Conservation (phyloP, 1,140 invertebrate genomes). For the Sitodiplosis mosellana region DNA sequence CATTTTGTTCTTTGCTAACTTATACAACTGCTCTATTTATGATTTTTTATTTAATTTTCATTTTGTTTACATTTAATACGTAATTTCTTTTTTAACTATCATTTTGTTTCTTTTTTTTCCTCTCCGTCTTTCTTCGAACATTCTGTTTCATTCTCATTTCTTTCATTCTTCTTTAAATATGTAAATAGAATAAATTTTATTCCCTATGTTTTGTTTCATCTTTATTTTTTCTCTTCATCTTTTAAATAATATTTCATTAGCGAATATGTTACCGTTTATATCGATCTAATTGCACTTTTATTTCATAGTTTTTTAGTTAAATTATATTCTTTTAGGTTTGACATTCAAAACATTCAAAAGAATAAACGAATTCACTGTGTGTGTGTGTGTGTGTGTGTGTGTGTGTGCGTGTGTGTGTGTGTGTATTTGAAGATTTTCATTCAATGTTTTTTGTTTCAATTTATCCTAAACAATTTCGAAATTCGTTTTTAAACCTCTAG, state of each 20-base stretch:
- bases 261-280: slow-evolving; percentile 28
- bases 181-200: slow-evolving; percentile 7
- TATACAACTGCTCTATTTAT: slow-evolving; percentile 5
- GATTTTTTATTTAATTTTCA: slow-evolving; percentile 4
- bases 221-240: too few species aligned
- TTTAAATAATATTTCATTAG: slow-evolving; percentile 17
- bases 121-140: not conserved
- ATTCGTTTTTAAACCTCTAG: too few species aligned
- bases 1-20: slow-evolving; percentile 4
- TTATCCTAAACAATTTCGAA: too few species aligned
- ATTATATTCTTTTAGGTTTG: slow-evolving; percentile 13
- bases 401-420: too few species aligned
- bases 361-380: not conserved
- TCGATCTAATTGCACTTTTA: slow-evolving; percentile 32
- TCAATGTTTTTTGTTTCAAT: too few species aligned
- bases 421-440: too few species aligned
- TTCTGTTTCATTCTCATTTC: not conserved
- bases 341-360: slow-evolving; percentile 3
- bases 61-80: not conserved
- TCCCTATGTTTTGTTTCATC: slow-evolving; percentile 7
- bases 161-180: slow-evolving; percentile 1
- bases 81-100: slow-evolving; percentile 7
- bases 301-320: slow-evolving; percentile 14
- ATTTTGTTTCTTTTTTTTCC: slow-evolving; percentile 11
- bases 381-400: too few species aligned